Evolutionary conservation across 2,888 invertebrate genomes (phyloP).

Genomic region (Halictus ligatus): DNA sequence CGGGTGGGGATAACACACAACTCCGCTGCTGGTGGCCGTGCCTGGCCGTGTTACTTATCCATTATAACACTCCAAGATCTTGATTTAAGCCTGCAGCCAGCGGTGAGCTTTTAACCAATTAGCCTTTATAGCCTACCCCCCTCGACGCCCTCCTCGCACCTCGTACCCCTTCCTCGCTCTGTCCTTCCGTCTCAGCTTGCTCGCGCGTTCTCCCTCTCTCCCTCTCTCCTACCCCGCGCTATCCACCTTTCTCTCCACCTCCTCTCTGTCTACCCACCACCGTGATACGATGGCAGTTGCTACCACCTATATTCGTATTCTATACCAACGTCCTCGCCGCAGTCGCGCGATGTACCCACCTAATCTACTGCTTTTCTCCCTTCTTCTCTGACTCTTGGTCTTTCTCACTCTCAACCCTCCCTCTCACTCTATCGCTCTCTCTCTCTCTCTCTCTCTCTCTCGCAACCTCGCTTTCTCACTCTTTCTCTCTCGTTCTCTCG

Average conservation of each 20-base stretch:
- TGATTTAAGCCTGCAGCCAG: slow-evolving; percentile 84
- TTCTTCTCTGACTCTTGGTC: slow-evolving; percentile 35
- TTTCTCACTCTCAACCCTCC: not conserved
- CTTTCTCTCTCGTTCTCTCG: slow-evolving; percentile 11
- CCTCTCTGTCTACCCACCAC: slow-evolving; percentile 36
- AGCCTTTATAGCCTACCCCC: slow-evolving; percentile 84
- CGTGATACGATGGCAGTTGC: slow-evolving; percentile 62
- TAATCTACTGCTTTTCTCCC: slow-evolving; percentile 78
- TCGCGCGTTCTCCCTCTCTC: not conserved
- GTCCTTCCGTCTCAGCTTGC: slow-evolving; percentile 57
- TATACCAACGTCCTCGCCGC: slow-evolving; percentile 71
- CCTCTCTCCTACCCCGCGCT: not conserved
- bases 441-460: slow-evolving; percentile 62
- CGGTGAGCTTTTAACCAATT: slow-evolving; percentile 85
- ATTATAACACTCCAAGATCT: slow-evolving; percentile 85
- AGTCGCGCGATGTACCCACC: slow-evolving; percentile 77
- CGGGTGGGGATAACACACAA: slow-evolving; percentile 68
- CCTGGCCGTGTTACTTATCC: slow-evolving; percentile 84
- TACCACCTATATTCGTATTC: slow-evolving; percentile 63
- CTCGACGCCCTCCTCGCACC: not conserved
- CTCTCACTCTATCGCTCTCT: slow-evolving; percentile 63
- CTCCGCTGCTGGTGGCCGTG: slow-evolving; percentile 75
- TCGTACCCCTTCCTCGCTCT: slow-evolving; percentile 12
- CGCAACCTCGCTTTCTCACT: slow-evolving; percentile 43
- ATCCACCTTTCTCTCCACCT: not conserved